phyloP scores from a whole-genome alignment of 2,888 invertebrate genomes.

The Ophraella communa region DNA sequence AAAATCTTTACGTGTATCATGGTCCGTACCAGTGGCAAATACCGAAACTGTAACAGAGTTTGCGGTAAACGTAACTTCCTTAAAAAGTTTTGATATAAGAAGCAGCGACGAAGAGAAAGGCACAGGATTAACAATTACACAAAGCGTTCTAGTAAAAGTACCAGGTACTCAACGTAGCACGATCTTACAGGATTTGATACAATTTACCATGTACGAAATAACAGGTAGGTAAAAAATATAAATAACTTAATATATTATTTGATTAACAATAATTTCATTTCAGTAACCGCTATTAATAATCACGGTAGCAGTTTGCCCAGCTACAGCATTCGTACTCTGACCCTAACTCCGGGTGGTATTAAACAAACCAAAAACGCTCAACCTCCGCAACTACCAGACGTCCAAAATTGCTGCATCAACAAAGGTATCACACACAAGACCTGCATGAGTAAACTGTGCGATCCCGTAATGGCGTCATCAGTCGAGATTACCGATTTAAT shows the following conservation, averaged over 20 bases:
- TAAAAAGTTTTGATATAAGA: slow-evolving; percentile 72
- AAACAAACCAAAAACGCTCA: slow-evolving; percentile 65
- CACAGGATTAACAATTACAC: slow-evolving; percentile 30
- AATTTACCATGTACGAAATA: slow-evolving; percentile 85
- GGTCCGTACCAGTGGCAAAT: slow-evolving; percentile 72
- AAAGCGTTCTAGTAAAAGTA: slow-evolving; percentile 60
- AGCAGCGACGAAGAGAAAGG: slow-evolving; percentile 57
- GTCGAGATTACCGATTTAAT: slow-evolving; percentile 78
- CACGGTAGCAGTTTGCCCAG: slow-evolving; percentile 81
- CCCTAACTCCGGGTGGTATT: slow-evolving; percentile 70
- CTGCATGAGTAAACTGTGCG: slow-evolving; percentile 72
- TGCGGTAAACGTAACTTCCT: slow-evolving; percentile 73
- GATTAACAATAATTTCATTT: background rate
- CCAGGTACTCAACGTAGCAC: slow-evolving; percentile 66
- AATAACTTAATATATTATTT: background rate
- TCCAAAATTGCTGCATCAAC: slow-evolving; percentile 71
- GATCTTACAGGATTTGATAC: slow-evolving; percentile 69
- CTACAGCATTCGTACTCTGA: slow-evolving; percentile 73
- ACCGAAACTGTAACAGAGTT: slow-evolving; percentile 71
- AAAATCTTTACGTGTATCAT: slow-evolving; percentile 73
- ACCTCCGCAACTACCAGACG: slow-evolving; percentile 76
- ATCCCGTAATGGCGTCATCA: slow-evolving; percentile 66
- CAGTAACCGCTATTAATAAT: slow-evolving; percentile 74
- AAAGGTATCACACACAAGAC: slow-evolving; percentile 72
- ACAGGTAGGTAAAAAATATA: slow-evolving; percentile 41